Conservation (phyloP, 2,113 vertebrate species). For the Tapirus terrestris region DNA sequence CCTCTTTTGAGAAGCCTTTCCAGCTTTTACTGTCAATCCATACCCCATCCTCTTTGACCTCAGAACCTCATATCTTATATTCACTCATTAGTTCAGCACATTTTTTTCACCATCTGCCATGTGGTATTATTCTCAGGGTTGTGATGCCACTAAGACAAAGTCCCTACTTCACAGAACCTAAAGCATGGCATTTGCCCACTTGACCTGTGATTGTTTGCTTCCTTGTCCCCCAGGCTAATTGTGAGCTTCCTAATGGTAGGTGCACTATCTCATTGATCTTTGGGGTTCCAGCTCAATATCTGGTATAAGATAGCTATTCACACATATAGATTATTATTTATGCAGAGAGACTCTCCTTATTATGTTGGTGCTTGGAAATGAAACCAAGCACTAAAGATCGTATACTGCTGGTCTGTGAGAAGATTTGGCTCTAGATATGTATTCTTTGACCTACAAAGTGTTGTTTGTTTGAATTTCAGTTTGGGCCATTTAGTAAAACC, state of each 20-base stretch:
- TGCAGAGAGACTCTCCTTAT: neutral
- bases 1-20: neutral
- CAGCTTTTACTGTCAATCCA: neutral
- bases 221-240: neutral
- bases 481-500: neutral
- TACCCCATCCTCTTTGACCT: neutral
- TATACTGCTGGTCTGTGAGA: neutral
- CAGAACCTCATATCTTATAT: neutral
- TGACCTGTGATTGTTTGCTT: neutral
- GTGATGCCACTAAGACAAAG: neutral
- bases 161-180: neutral
- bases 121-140: neutral
- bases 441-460: neutral
- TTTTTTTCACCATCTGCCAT: neutral
- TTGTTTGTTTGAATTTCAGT: slow-evolving; percentile 24
- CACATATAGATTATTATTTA: neutral
- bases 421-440: neutral
- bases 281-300: neutral
- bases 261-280: neutral
- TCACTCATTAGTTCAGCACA: neutral
- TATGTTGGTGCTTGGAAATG: neutral
- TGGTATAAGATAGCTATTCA: neutral
- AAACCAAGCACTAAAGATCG: neutral
- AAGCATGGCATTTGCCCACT: neutral
- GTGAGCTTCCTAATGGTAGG: neutral